Base-by-base conservation (phyloP, 2,797 vertebrate species). In the Sandelia bainsii region DNA sequence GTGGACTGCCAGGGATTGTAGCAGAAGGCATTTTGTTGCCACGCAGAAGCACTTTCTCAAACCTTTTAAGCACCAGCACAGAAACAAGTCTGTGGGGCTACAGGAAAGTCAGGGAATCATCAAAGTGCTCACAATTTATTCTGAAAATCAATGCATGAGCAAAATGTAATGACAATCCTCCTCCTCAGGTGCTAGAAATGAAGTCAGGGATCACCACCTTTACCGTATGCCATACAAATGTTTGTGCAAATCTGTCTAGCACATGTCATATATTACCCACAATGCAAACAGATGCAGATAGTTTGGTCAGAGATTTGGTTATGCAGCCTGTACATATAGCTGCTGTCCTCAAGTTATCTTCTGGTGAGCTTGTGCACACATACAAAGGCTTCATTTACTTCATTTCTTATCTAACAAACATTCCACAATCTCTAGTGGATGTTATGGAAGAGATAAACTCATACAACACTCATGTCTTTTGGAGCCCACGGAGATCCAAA, bases 1-100 rank as follows among this genome's bases (percentile, higher is more conserved):
- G 77, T 45, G 39, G 8, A 64, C 80, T 73, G 68, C 83, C 74
- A 29, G 14, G 66, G 62, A 32, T 32, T 54, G 58, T 16, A 66
- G 27, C 12, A 27, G 66, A 46, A 65, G 42, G 62, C 49, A 60
- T 44, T 37, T n/a, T 56, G 40, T 61, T 40, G 60, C 61, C 52
- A 1, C 39, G 62, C 23, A 62, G 57, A 57, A 34, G 25, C 32
- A 44, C 23, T 62, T 73, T 75, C 12, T 49, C 40, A 66, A 40
- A 9, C 13, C 16, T 40, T 70, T 20, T 0, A 19, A 27, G 40
- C 54, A 62, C 25, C 29, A 62, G 19, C 45, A 62, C 57, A 53
- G 40, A 27, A 42, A 46, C 40, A 8, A 44, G 40, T 63, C 29
- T 66, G 20, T 23, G 40, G 22, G 17, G 8, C 20, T 20, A 10